Conservation (phyloP, 2,888 invertebrate genomes). For the Pammene aurita region DNA sequence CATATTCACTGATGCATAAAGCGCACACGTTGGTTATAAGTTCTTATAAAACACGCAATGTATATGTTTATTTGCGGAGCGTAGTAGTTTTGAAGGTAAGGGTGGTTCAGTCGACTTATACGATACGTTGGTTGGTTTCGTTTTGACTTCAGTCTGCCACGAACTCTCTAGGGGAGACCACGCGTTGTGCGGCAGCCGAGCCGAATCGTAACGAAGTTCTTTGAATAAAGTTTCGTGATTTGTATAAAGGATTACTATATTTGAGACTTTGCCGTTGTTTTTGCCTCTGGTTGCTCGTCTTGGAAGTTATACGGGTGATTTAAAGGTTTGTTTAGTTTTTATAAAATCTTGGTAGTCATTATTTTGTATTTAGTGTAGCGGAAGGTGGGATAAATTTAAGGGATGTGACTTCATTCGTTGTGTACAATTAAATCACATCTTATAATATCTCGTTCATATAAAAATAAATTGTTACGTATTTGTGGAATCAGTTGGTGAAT, state of each 20-base stretch:
- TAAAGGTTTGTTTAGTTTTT: conserved; percentile 42
- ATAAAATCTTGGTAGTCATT: not conserved
- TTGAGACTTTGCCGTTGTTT: conserved; percentile 47
- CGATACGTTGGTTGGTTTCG: conserved; percentile 20
- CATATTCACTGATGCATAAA: conserved; percentile 48
- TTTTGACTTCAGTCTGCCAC: conserved; percentile 53
- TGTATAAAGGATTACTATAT: conserved; percentile 53
- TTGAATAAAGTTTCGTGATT: conserved; percentile 63
- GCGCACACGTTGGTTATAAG: not conserved
- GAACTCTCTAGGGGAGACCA: conserved; percentile 48
- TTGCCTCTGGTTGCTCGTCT: not conserved
- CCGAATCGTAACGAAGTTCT: conserved; percentile 50
- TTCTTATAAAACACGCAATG: conserved; percentile 49
- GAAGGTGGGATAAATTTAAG: no score
- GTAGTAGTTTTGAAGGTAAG: not conserved
- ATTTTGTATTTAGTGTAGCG: not conserved
- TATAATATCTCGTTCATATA: no score
- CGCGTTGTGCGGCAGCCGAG: conserved; percentile 48
- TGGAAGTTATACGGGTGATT: conserved; percentile 47
- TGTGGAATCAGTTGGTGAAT: no score
- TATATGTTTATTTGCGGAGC: conserved; percentile 37
- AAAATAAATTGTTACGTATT: no score
- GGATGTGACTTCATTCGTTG: no score
- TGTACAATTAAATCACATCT: no score
- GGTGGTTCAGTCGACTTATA: conserved; percentile 27